Base-by-base conservation (phyloP, 2,113 vertebrate species). In the Megalops atlanticus region DNA sequence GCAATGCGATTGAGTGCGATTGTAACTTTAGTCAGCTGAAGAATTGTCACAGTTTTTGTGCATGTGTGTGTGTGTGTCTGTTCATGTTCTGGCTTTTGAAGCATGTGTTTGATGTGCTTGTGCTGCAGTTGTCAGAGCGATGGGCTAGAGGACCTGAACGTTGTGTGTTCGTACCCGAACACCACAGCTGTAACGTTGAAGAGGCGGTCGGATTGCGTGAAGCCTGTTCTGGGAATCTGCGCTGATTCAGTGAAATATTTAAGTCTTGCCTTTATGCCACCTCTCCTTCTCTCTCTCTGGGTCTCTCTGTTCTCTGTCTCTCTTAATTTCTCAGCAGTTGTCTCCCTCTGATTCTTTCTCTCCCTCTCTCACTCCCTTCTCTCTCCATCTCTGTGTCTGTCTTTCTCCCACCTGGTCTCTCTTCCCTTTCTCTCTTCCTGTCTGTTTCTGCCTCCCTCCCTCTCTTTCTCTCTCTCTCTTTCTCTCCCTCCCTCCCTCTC, bases 401-500 rank as follows among this genome's bases (percentile, higher is more conserved):
- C 43, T 72, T 82, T 81, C 85, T 79, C 49, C 58, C 80, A 75
- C 49, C 64, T 4, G 27, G 27, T 27, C 27, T 33, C 7, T 36
- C 69, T 35, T 47, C 58, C 71, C 31, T 68, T 45, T 85, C 58
- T 80, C 33, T 43, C n/a, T 74, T 77, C 75, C 49, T 45, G 76
- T 70, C 78, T 68, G 43, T 77, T 36, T 45, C 45, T 82, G 39
- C 27, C 76, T 70, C 70, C 64, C 35, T 82, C 69, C n/a, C 43
- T 80, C 75, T 77, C 68, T 47, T 45, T 70, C 73, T 31, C 35
- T 70, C 54, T 45, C 75, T 79, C 68, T 80, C 45, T 47, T 81
- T 80, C 74, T 81, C 76, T 68, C 33, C 31, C 76, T 47, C 81
- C 74, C 77, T 77, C 82, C 71, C 83, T 78, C 85, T 80, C 79